Evolutionary conservation across 92 coral and sea anemone species (phyloP).

Genomic region (Desmophyllum pertusum): DNA sequence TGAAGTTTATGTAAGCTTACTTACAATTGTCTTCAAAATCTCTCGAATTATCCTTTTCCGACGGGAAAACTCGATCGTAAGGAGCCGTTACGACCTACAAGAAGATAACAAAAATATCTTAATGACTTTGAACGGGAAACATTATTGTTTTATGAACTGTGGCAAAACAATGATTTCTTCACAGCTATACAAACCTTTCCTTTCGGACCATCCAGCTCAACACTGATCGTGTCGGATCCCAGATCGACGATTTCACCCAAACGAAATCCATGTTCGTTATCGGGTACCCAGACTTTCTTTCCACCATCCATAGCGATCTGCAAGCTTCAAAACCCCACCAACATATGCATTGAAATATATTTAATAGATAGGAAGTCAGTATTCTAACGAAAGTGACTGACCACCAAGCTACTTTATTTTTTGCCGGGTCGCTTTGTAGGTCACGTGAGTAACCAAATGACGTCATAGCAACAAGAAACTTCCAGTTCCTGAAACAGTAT

Average conservation of each 20-base stretch:
- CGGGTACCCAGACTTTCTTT: constrained; percentile 94
- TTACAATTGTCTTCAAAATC: constrained; percentile 99
- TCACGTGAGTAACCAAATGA: constrained; percentile 53
- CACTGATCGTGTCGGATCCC: constrained; percentile 86
- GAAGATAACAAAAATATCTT: constrained; percentile 8
- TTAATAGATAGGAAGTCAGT: constrained; percentile 6
- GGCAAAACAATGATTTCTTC: not conserved
- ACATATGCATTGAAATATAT: constrained; percentile 2
- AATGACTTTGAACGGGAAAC: not conserved
- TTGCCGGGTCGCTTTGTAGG: constrained; percentile 47
- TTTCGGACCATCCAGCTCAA: constrained; percentile 72
- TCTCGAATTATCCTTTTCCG: constrained; percentile 88
- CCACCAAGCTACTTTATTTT: constrained; percentile 40
- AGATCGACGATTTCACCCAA: constrained; percentile 90
- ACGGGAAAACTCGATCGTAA: constrained; percentile 88
- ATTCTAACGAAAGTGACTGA: not conserved
- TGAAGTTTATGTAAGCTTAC: constrained; percentile 28
- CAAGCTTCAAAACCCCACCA: not conserved
- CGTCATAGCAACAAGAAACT: constrained; percentile 38
- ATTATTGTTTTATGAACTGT: not conserved
- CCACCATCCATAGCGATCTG: constrained; percentile 77
- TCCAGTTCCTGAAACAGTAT: not conserved
- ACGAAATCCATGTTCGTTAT: constrained; percentile 91
- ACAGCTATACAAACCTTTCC: constrained; percentile 60
- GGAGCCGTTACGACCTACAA: constrained; percentile 86